phyloP scores from a whole-genome alignment of 2,797 vertebrate species.

The Crenuchus spilurus region DNA sequence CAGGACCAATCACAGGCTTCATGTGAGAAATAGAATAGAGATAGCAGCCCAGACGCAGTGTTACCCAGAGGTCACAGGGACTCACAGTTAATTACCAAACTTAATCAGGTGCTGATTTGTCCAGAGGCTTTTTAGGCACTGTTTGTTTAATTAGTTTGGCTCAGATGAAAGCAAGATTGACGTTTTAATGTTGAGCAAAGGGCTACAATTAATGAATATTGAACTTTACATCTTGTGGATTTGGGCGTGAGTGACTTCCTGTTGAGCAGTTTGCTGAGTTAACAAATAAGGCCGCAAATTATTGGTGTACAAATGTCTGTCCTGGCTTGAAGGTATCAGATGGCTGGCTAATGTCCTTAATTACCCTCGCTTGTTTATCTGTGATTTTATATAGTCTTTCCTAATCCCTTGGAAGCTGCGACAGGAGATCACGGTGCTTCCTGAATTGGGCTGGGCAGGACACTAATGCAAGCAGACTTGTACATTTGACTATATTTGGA shows the following conservation, averaged over 20 bases:
- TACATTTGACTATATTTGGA: constrained; percentile 28
- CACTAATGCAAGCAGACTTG: constrained; percentile 6
- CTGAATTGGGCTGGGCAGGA: constrained; percentile 11
- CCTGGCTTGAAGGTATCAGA: neutral
- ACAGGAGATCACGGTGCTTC: constrained; percentile 8
- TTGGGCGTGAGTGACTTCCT: constrained; percentile 1
- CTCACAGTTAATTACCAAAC: constrained; percentile 46
- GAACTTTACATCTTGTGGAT: constrained; percentile 24
- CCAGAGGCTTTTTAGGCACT: constrained; percentile 3
- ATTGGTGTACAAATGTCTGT: constrained; percentile 8
- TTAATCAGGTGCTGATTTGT: constrained; percentile 34
- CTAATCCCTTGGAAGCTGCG: constrained; percentile 23
- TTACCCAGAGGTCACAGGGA: constrained; percentile 39
- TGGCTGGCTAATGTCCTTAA: constrained; percentile 15
- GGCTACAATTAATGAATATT: neutral
- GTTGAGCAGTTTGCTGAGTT: neutral
- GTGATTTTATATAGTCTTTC: constrained; percentile 16
- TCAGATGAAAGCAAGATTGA: constrained; percentile 29
- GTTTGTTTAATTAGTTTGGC: constrained; percentile 13
- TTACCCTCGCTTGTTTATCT: neutral
- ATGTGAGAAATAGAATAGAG: constrained; percentile 34
- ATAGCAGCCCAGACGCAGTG: constrained; percentile 37
- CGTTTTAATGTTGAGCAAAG: constrained; percentile 31
- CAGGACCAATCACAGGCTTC: constrained; percentile 6
- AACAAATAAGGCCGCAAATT: constrained; percentile 8